These are phyloP conservation scores for Oscheius sp. DNA, from an alignment of 1,140 invertebrate species.

Conservation along the genomic window DNA sequence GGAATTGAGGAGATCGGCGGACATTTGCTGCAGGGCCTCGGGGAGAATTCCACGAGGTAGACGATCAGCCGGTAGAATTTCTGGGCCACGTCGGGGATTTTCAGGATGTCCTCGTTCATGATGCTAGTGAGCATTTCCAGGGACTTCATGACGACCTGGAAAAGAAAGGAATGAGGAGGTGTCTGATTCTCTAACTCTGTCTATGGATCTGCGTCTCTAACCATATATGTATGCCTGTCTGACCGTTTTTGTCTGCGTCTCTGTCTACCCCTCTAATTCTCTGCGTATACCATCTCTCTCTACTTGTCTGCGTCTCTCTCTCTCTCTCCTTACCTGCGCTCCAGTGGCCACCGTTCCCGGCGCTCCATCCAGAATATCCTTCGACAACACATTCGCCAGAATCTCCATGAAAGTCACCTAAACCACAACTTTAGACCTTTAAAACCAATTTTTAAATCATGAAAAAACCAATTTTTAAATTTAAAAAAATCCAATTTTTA, in stretches of 20 bases:
- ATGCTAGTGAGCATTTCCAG: slow-evolving; percentile 39
- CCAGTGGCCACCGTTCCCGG: neutral
- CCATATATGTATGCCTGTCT: no score
- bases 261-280: no score
- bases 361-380: slow-evolving; percentile 28
- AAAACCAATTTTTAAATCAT: no score
- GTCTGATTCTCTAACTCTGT: no score
- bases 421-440: no score
- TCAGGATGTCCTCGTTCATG: slow-evolving; percentile 35
- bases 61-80: slow-evolving; percentile 39
- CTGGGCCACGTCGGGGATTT: slow-evolving; percentile 33
- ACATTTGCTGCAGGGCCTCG: slow-evolving; percentile 22
- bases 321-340: slow-evolving; percentile 11
- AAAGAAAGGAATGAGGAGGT: no score
- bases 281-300: no score
- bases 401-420: slow-evolving; percentile 33
- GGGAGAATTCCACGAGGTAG: slow-evolving; percentile 40
- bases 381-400: slow-evolving; percentile 37
- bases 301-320: no score
- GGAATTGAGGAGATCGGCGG: slow-evolving; percentile 20
- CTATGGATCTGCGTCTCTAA: no score
- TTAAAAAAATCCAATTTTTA: no score
- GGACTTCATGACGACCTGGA: slow-evolving; percentile 23
- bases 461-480: no score
- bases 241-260: no score